Base-by-base conservation (phyloP, 2,888 invertebrate species). In the Chirona hameri region DNA sequence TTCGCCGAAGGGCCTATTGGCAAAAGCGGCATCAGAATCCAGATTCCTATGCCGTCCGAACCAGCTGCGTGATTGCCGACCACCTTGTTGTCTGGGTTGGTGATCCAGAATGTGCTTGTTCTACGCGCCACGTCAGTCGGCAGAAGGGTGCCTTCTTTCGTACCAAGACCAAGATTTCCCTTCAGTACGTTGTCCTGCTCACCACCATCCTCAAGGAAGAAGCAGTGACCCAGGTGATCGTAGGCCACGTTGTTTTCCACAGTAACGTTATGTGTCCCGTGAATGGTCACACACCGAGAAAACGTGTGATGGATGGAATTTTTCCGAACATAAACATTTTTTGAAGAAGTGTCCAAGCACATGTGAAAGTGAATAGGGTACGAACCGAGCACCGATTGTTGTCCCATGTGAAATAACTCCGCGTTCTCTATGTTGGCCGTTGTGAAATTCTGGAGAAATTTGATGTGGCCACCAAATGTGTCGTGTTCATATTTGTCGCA, bases 241-340 rank as follows among this genome's bases (percentile, higher is more conserved):
- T n/a, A 79, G 48, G 48, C 79, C n/a, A 79, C 24, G 48, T 79
- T 79, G n/a, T 52, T 24, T 48, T 79, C n/a, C n/a, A 52, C 79
- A 9, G 27, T 24, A 1, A 79, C 27, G n/a, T 27, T 27, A 48
- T 27, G 24, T 4, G 79, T 79, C 0, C 48, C 79, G n/a, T 79
- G 79, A 7, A 79, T 7, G 79, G 79, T 79, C n/a, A 79, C 12
- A 46, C 79, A 79, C 9, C 79, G 48, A 0, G 79, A 24, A n/a
- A 79, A 79, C 48, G 79, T 79, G 48, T 79, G 24, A n/a, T 79
- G 79, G n/a, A 79, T 79, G n/a, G 79, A 48, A 12, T 79, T 79
- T 3, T n/a, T 7, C 2, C 52, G 46, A 2, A 79, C n/a, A 12
- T 48, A 46, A 12, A 24, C 48, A 24, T 48, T 12, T 14, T 79